Base-by-base conservation (phyloP, 2,797 vertebrate species). In the Erethizon dorsatum region DNA sequence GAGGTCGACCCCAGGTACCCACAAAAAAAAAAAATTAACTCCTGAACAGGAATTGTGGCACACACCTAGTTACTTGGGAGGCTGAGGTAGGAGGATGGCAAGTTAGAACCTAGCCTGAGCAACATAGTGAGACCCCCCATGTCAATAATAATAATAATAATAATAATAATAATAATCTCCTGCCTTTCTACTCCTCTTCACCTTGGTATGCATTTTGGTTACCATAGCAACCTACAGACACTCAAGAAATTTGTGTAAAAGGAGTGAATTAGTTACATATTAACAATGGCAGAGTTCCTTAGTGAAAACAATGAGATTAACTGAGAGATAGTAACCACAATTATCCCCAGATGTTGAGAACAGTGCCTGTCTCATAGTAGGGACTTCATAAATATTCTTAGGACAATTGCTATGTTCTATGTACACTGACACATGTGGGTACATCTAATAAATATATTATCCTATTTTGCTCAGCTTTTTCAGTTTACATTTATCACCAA, bases 321-420 rank as follows among this genome's bases (percentile, higher is more conserved):
- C 4, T 41, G 17, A 78, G 82, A 54, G 54, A 86, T 18, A 17
- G 17, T 91, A 31, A 87, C 11, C 63, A 80, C 37, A 57, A 78
- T 92, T 90, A 84, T 84, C 41, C 54, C 47, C 65, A 88, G 15
- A n/a, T 14, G 28, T n/a, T 56, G 80, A 85, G 10, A 91, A 88
- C 41, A 95, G 33, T 91, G 73, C 28, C 41, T 78, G 24, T 24
- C 37, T 95, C 65, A 69, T 45, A 69, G 22, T 52, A 95, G 31
- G 18, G 31, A 88, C 37, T 92, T 97, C 85, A 96, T 67, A 88
- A 96, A 37, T 63, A 84, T 85, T 94, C 26, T 88, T 88, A 88
- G 15, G 47, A 56, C 56, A 92, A 54, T 78, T 82, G 59, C 73
- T 83, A 63, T 18, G 17, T 88, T 75, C 37, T 77, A 5, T 71